Evolutionary conservation across 2,113 vertebrate species (phyloP), one percentile per base, ranked within the genome.

Genomic region (Xiphophorus couchianus): DNA sequence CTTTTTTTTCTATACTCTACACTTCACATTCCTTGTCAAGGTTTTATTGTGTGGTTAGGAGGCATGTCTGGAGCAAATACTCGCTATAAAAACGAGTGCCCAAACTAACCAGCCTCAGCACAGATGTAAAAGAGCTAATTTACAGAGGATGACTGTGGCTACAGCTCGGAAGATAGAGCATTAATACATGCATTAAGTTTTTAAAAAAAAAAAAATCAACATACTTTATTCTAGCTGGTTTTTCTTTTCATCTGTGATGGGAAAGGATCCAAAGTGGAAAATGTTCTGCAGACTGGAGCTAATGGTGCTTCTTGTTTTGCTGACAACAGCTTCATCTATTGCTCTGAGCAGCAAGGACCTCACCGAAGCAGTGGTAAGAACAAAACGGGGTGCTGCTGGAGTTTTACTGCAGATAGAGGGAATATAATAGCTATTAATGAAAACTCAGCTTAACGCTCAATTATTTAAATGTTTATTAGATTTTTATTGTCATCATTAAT

Each of bases 291-390:
- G 25, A 27, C 69, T 86, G 86, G 79, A 87, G 64, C 61, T 89
- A 27, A 70, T 83, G 76, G 29, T 76, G 33, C 65, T 90, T 72
- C 48, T 90, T 37, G 69, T 89, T 78, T 69, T 90, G 64, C 61
- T 90, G 69, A 80, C 74, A 15, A 30, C 73, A 28, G 51, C 71
- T 54, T 83, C 86, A 37, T 85, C 84, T 7, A 6, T 54, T 2
- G 81, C 80, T 9, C 54, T 33, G 66, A 91, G 84, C 78, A 77
- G 68, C 51, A 67, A 83, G 0, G 80, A 86, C 25, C 10, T 84
- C 28, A 71, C 66, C 0, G 79, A 89, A 71, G 94, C 92, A 0
- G 66, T 85, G 88, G 94, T 94, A 86, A 94, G 92, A 73, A 82
- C 65, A 22, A 58, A 42, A 70, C 17, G 58, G 22, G 31, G 1